These are phyloP conservation scores for Aythya baeri DNA, from an alignment of 2,113 vertebrate genomes.

Conservation along the genomic window DNA sequence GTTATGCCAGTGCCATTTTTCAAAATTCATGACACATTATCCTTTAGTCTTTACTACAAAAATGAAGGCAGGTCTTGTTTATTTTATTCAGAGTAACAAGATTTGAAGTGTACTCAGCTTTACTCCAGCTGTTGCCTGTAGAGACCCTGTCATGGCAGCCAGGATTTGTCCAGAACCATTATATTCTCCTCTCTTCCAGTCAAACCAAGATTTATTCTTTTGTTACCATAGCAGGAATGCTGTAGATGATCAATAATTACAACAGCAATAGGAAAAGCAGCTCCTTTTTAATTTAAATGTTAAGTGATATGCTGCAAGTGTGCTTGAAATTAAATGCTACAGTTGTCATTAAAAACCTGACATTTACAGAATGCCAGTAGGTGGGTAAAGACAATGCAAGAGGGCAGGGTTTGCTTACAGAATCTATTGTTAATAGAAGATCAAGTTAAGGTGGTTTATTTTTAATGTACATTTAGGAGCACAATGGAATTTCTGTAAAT, in stretches of 20 bases:
- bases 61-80: not conserved
- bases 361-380: not conserved
- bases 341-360: not conserved
- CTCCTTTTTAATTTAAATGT: not conserved
- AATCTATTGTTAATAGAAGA: not conserved
- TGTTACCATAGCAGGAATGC: not conserved
- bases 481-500: not conserved
- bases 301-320: not conserved
- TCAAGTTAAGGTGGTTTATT: not conserved
- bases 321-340: not conserved
- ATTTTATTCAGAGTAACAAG: not conserved
- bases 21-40: not conserved
- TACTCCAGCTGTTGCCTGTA: not conserved
- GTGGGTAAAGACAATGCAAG: not conserved
- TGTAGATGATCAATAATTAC: not conserved
- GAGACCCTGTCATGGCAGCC: accelerated
- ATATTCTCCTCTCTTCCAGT: not conserved
- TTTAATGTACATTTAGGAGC: not conserved
- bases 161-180: not conserved
- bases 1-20: not conserved
- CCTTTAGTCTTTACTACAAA: not conserved
- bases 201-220: not conserved
- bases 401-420: not conserved
- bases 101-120: not conserved
- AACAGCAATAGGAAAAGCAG: not conserved